Percentiles rank a stretch among this genome's conserved stretches.
phyloP scores from a whole-genome alignment of 2,113 vertebrate genomes.

The Jacana jacana region DNA sequence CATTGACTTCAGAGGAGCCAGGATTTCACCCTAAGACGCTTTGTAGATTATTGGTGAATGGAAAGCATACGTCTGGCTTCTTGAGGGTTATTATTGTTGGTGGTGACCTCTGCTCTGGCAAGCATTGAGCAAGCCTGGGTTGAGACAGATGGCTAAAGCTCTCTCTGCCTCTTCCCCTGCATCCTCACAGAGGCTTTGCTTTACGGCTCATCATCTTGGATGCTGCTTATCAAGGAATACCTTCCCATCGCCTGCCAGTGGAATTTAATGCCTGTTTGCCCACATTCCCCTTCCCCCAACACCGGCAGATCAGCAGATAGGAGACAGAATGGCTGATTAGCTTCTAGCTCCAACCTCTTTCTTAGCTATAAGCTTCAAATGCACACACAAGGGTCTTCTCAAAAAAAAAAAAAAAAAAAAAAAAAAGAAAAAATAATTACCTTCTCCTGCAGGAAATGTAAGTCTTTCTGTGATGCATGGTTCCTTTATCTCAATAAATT shows the following conservation, averaged over 20 bases:
- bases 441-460: not conserved
- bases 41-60: constrained; percentile 68
- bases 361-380: constrained; percentile 40
- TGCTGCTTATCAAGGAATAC: constrained; percentile 54
- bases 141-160: constrained; percentile 41
- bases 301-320: constrained; percentile 53
- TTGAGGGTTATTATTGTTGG: constrained; percentile 53
- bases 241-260: not conserved
- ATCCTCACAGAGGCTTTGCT: constrained; percentile 32
- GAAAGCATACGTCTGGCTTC: constrained; percentile 59
- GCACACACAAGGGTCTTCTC: not conserved
- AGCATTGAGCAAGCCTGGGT: constrained; percentile 28
- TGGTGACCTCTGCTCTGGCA: constrained; percentile 64
- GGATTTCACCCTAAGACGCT: constrained; percentile 59
- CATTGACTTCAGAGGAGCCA: constrained; percentile 63
- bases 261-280: constrained; percentile 66
- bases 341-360: constrained; percentile 27
- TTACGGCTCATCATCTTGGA: constrained; percentile 30
- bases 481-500: constrained; percentile 29
- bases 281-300: constrained; percentile 43
- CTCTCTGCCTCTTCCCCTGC: constrained; percentile 1
- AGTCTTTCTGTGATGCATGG: not conserved
- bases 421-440: not conserved
- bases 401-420: not conserved
- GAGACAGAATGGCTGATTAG: constrained; percentile 68